Evolutionary conservation across 2,113 vertebrate genomes (phyloP).

Genomic region (Geococcyx californianus): DNA sequence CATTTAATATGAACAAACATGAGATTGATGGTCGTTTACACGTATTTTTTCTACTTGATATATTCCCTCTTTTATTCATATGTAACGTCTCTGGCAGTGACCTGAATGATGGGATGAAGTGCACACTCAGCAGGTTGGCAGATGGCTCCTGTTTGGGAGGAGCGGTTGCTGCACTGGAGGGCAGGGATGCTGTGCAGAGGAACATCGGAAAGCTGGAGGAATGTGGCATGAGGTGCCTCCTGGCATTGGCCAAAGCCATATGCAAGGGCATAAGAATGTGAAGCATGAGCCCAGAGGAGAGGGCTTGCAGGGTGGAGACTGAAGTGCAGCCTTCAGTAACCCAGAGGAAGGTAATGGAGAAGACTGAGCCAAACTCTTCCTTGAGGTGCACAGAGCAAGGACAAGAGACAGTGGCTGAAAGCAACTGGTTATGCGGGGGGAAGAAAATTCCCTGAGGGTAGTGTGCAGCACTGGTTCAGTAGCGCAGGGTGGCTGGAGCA

Average conservation of each 20-base stretch:
- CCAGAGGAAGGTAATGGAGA: background rate
- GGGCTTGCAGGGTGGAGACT: too few species aligned
- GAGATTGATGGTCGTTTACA: background rate
- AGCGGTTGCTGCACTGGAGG: background rate
- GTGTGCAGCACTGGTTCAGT: background rate
- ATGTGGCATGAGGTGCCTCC: background rate
- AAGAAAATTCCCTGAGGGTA: background rate
- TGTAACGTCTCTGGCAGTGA: background rate
- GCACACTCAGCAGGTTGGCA: rapidly evolving
- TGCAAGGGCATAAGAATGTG: background rate
- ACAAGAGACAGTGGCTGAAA: background rate
- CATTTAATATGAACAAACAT: rapidly evolving
- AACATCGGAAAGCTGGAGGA: background rate
- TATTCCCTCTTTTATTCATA: rapidly evolving
- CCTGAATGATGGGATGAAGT: background rate
- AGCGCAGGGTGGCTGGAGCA: background rate
- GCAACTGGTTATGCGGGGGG: background rate
- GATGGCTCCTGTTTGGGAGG: background rate
- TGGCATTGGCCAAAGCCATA: background rate
- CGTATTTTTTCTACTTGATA: rapidly evolving
- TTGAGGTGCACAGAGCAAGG: rapidly evolving
- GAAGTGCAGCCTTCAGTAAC: background rate
- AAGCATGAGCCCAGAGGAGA: background rate
- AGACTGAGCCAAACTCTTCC: background rate
- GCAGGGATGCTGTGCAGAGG: background rate